Percentiles rank a stretch among this genome's conserved stretches.
Conservation (phyloP, 2,888 invertebrate species). For the Lissocephala sabroskyi region DNA sequence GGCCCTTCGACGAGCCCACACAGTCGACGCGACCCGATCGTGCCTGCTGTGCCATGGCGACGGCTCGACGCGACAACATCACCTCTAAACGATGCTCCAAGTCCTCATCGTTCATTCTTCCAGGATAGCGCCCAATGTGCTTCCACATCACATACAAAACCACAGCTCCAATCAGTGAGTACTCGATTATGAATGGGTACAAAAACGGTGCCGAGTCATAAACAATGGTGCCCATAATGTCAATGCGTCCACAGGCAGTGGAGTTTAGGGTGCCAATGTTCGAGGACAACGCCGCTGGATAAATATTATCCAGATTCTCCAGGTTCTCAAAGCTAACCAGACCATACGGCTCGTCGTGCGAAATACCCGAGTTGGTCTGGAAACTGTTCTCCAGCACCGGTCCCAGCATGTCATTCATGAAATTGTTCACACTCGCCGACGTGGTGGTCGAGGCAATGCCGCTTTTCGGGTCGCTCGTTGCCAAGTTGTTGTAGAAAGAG, state of each 20-base stretch:
- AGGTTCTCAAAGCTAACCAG: constrained; percentile 69
- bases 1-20: constrained; percentile 93
- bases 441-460: constrained; percentile 48
- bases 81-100: constrained; percentile 90
- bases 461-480: constrained; percentile 53
- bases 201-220: constrained; percentile 94
- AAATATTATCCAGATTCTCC: constrained; percentile 76
- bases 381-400: constrained; percentile 70
- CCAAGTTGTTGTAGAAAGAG: constrained; percentile 60
- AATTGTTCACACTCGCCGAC: constrained; percentile 59
- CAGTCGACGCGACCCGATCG: constrained; percentile 92
- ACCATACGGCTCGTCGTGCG: constrained; percentile 66
- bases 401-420: constrained; percentile 70
- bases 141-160: constrained; percentile 98
- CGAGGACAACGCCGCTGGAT: constrained; percentile 76
- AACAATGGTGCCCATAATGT: constrained; percentile 94
- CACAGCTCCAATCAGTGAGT: constrained; percentile 94
- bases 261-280: constrained; percentile 73
- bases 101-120: constrained; percentile 85
- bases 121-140: constrained; percentile 91
- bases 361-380: constrained; percentile 69
- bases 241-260: constrained; percentile 83
- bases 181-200: constrained; percentile 96
- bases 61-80: constrained; percentile 89
- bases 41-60: constrained; percentile 88